Base-by-base conservation (phyloP, 1,140 invertebrate genomes). In the Bombus superbus region DNA sequence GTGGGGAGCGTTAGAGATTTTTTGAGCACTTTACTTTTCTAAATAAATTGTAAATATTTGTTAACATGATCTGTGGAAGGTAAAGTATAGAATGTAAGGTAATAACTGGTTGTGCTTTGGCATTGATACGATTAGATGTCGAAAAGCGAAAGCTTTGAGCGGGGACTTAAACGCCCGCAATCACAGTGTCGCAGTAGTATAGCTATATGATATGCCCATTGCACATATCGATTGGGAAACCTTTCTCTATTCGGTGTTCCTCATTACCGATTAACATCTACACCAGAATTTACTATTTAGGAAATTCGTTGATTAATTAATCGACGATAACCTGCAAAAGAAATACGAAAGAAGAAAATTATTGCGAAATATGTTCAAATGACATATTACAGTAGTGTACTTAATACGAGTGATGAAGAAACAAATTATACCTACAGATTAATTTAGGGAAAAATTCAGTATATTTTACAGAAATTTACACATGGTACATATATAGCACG, bases 31-130 rank as follows among this genome's bases (percentile, higher is more conserved):
- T 38, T 69, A 38, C 18, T 38, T 69, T 35, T 42, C 15, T 42
- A 4, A 5, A 44, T 32, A 44, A 73, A 72, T 72, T 75, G 47
- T 57, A 25, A 75, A 53, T 75, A 75, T 59, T 76, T 76, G 35
- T 38, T 40, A 28, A 57, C 2, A 38, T 15, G 25, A 59, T 76
- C 28, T 10, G 10, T 8, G 22, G 9, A 5, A 28, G 5, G 15
- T 3, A n/a, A 76, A n/a, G 35, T 4, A 15, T 3, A 10, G 53
- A 44, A 18, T 44, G n/a, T 22, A 32, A 73, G 11, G 15, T 44
- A 32, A n/a, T 32, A 47, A 32, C 4, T 32, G 42, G 8, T 47
- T 32, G 15, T 32, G 71, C 3, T 73, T 44, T 32, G 5, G 10
- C 38, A 59, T 35, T 53, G 47, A 53, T 53, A 53, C 47, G 18